Evolutionary conservation across 2,113 vertebrate species (phyloP).

Genomic region (Stomatorhinus ivindoensis): DNA sequence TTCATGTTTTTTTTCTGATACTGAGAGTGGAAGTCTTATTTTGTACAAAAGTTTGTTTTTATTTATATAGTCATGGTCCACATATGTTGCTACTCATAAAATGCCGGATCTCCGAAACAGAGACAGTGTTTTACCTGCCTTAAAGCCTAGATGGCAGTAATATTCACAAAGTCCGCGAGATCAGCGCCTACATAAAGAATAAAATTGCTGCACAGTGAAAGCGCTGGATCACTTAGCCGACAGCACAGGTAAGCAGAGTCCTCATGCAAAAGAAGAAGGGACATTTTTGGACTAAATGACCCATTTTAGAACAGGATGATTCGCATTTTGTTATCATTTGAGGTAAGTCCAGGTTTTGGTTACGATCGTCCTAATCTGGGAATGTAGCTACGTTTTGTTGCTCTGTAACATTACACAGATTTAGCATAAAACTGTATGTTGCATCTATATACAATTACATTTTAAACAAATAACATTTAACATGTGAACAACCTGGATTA

Average conservation of each 20-base stretch:
- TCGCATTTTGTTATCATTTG: not conserved
- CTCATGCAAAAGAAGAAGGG: not conserved
- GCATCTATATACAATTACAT: not conserved
- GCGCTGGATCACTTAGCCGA: slow-evolving; percentile 25
- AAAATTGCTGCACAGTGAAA: slow-evolving; percentile 26
- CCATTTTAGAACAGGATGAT: not conserved
- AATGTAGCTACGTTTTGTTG: not conserved
- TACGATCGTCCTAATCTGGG: not conserved
- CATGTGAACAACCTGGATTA: not conserved
- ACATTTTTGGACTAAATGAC: not conserved
- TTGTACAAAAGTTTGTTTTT: not conserved
- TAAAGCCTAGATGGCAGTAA: slow-evolving; percentile 36
- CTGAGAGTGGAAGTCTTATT: not conserved
- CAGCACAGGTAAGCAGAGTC: slow-evolving; percentile 27
- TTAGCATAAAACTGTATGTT: not conserved
- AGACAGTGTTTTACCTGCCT: not conserved
- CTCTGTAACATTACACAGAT: not conserved
- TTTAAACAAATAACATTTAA: not conserved
- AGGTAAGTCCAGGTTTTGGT: not conserved
- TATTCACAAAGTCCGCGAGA: slow-evolving; percentile 24
- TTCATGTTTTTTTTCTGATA: not conserved
- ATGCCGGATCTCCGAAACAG: not conserved
- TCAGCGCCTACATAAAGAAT: not conserved
- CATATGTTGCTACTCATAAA: not conserved
- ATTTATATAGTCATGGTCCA: not conserved